Percentiles rank a stretch among this genome's conserved stretches.
phyloP scores from a whole-genome alignment of 2,113 vertebrate species.

The Myocastor coypus region DNA sequence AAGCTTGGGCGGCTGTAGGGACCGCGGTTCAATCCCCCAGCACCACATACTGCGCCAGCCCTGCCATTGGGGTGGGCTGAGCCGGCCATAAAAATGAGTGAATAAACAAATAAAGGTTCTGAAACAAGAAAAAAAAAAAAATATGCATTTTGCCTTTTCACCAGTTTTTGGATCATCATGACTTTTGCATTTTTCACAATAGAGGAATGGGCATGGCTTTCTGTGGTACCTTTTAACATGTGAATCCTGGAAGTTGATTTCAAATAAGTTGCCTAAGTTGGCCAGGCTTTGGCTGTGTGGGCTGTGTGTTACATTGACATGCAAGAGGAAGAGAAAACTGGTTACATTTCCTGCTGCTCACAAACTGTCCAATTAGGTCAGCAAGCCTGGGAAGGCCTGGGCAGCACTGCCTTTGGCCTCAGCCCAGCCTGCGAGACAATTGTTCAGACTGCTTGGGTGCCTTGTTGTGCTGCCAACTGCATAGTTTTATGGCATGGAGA shows the following conservation, averaged over 20 bases:
- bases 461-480: not conserved
- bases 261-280: not conserved
- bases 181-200: conserved; percentile 38
- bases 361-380: conserved; percentile 52
- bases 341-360: conserved; percentile 64
- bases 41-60: too few relatives aligned
- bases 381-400: not conserved
- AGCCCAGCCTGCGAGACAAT: not conserved
- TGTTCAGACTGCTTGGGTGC: not conserved
- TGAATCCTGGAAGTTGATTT: conserved; percentile 24
- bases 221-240: not conserved
- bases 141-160: conserved; percentile 20
- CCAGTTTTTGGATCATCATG: not conserved
- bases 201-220: not conserved
- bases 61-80: too few relatives aligned
- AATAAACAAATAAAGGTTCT: too few relatives aligned
- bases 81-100: too few relatives aligned
- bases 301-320: not conserved
- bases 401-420: not conserved
- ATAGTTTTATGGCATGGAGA: conserved; percentile 10
- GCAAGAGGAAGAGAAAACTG: conserved; percentile 16
- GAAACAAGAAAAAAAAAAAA: too few relatives aligned
- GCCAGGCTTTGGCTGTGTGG: not conserved
- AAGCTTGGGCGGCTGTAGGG: too few relatives aligned
- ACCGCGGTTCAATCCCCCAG: too few relatives aligned